Evolutionary conservation across 1,140 invertebrate species (phyloP), one percentile per base, ranked within the genome.

Genomic region (Carposina sasakii): DNA sequence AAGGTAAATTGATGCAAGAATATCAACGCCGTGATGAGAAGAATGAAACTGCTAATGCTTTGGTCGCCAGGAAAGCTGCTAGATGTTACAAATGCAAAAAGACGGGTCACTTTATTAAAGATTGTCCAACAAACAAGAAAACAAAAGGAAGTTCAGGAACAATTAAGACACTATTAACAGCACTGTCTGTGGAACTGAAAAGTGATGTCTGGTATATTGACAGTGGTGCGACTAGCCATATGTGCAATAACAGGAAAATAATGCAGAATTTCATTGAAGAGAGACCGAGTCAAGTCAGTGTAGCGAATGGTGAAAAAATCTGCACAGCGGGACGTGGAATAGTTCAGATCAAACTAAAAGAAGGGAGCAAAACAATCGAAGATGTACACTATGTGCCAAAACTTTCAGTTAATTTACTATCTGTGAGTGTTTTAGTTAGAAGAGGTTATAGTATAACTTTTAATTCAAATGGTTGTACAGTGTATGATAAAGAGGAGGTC

Each of bases 1-100:
- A 60, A 33, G 16, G 13, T 9, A 60, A 56, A 28, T 19, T 60
- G n/a, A 23, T 57, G 13, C 57, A 60, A 21, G 57, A 60, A 33
- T 9, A 33, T 19, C 4, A 3, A 2, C 21, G 46, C 3, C 37
- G 36, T 16, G 24, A 12, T 28, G 31, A 41, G 0, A 33, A 1
- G 37, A 31, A n/a, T 2, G 45, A 52, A 9, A 42, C n/a, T 28
- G 51, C 15, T n/a, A 10, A 20, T 2, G 44, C 24, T 2, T 3
- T 19, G 19, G 15, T 15, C n/a, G 16, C 20, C 10, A 15, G 22
- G 17, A 48, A 40, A 31, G 10, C 2, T 12, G n/a, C 24, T 2
- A 54, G 40, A 33, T 44, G 52, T 22, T 54, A 31, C 19, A 10
- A 28, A 26, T 54, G 52, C n/a, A 44, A 41, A 21, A 54, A 44